A percentile compares a stretch with the other conserved stretches of the same genome.
These are phyloP conservation scores for Drosophila testacea DNA, from an alignment of 2,888 invertebrate species.

Conservation along the genomic window DNA sequence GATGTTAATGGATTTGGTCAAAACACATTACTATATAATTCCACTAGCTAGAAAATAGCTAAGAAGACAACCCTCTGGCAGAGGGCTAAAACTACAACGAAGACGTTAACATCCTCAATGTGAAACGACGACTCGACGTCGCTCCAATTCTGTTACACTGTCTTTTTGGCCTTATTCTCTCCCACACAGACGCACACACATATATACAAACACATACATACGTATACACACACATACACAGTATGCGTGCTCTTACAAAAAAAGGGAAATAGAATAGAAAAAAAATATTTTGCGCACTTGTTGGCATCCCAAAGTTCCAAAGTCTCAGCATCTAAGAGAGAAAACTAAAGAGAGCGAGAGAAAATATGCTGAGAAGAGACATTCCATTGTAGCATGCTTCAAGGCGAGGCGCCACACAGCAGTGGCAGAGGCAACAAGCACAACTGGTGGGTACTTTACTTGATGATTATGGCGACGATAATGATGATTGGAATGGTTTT, in stretches of 20 bases:
- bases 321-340: slow-evolving; percentile 50
- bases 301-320: slow-evolving; percentile 67
- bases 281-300: slow-evolving; percentile 70
- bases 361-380: slow-evolving; percentile 19
- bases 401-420: slow-evolving; percentile 26
- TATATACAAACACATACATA: slow-evolving; percentile 11
- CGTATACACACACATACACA: slow-evolving; percentile 7
- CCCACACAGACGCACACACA: slow-evolving; percentile 15
- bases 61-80: neutral
- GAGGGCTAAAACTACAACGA: slow-evolving; percentile 68
- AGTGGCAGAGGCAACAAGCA: slow-evolving; percentile 32
- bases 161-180: slow-evolving; percentile 48
- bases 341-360: slow-evolving; percentile 23
- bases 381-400: slow-evolving; percentile 56
- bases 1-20: too few species aligned
- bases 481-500: slow-evolving; percentile 85
- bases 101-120: slow-evolving; percentile 66
- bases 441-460: slow-evolving; percentile 85
- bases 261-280: slow-evolving; percentile 18
- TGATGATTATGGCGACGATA: slow-evolving; percentile 85
- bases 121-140: slow-evolving; percentile 12
- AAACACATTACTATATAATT: too few species aligned
- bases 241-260: slow-evolving; percentile 37
- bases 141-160: slow-evolving; percentile 37
- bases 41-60: too few species aligned